Percentiles rank a stretch among this genome's conserved stretches.
These are phyloP conservation scores for Spinus pinus DNA, from an alignment of 2,797 vertebrate species.

Conservation along the genomic window DNA sequence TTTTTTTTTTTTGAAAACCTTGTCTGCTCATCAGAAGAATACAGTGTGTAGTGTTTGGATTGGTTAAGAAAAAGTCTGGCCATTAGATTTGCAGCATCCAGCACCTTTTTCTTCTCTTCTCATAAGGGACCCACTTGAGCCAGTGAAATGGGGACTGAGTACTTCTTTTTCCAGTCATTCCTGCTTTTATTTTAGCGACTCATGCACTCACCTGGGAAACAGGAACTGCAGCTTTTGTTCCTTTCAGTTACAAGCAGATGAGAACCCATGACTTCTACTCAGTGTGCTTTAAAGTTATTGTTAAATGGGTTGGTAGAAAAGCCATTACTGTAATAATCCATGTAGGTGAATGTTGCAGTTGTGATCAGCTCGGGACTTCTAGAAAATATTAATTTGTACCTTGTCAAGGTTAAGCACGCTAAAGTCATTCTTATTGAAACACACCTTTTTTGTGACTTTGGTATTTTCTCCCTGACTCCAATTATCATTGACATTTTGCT, in stretches of 20 bases:
- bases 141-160: rapidly evolving
- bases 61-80: not conserved
- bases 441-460: not conserved
- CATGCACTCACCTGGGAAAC: not conserved
- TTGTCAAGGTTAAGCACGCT: not conserved
- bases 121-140: rapidly evolving
- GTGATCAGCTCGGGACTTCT: not conserved
- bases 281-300: not conserved
- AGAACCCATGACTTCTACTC: not conserved
- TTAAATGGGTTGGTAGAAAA: not conserved
- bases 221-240: not conserved
- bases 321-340: not conserved
- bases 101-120: not conserved
- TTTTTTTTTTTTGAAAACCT: not conserved
- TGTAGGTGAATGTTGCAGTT: not conserved
- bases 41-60: not conserved
- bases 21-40: not conserved
- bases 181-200: not conserved
- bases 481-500: not conserved
- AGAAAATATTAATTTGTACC: not conserved
- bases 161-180: not conserved
- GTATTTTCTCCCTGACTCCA: not conserved
- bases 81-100: not conserved
- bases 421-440: not conserved
- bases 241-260: not conserved